Evolutionary conservation across 2,113 vertebrate species (phyloP).

Genomic region (Caloenas nicobarica): DNA sequence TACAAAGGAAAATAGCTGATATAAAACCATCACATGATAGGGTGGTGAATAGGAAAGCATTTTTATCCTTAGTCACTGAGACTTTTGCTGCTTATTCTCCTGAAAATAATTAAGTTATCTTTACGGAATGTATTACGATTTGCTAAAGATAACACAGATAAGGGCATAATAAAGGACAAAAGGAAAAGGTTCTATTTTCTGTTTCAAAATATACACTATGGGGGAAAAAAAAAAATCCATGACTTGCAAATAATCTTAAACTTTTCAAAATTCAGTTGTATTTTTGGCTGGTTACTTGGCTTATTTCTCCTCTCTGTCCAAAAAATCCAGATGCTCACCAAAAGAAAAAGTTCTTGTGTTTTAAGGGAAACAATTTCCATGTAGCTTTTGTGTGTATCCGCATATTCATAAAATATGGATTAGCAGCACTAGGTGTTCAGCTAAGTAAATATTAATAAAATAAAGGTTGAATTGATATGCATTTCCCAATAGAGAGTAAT

Average conservation of each 20-base stretch:
- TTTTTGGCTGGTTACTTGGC: neutral
- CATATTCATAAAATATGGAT: slow-evolving; percentile 67
- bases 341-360: slow-evolving; percentile 7
- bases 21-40: neutral
- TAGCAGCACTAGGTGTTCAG: slow-evolving; percentile 54
- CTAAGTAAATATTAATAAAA: slow-evolving; percentile 62
- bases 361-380: slow-evolving; percentile 6
- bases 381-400: neutral
- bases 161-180: slow-evolving; percentile 13
- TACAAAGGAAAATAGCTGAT: neutral
- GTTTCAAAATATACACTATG: neutral
- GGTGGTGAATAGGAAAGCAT: neutral
- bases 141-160: slow-evolving; percentile 16
- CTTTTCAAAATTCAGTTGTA: neutral
- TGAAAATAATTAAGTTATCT: slow-evolving; percentile 51
- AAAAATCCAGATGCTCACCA: neutral
- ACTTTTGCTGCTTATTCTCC: slow-evolving; percentile 1
- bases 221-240: neutral
- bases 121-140: slow-evolving; percentile 23
- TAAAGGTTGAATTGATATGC: slow-evolving; percentile 47
- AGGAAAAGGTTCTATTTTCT: neutral
- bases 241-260: neutral
- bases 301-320: neutral
- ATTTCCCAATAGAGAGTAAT: slow-evolving; percentile 31
- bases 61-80: slow-evolving; percentile 1